Evolutionary conservation across 23 tunicate species (phyloP).

Genomic region (Styela plicata): DNA sequence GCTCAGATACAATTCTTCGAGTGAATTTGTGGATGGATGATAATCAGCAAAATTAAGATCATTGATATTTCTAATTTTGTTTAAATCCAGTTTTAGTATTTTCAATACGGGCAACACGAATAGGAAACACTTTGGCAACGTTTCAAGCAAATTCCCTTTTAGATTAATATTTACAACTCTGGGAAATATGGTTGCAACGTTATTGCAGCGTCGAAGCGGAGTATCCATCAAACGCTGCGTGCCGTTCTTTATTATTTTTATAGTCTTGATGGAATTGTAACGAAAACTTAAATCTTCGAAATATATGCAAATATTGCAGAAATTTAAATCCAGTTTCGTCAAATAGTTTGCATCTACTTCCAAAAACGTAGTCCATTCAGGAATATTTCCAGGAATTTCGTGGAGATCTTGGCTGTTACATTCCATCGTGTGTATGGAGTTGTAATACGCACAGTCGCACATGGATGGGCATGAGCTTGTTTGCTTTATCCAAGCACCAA

Average conservation of each 20-base stretch:
- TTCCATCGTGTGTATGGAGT: conserved; percentile 53
- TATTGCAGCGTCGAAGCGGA: conserved; percentile 24
- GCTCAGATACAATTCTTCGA: conserved; percentile 46
- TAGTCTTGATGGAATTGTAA: conserved; percentile 47
- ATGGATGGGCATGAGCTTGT: conserved; percentile 38
- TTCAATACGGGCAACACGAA: conserved; percentile 48
- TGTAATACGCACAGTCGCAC: conserved; percentile 72
- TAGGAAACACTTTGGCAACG: conserved; percentile 67
- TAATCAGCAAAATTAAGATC: conserved; percentile 46
- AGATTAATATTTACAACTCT: conserved; percentile 44
- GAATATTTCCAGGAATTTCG: conserved; percentile 46
- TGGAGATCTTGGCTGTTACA: conserved; percentile 56
- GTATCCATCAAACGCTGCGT: not conserved
- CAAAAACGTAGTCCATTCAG: conserved; percentile 80
- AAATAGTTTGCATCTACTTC: conserved; percentile 71
- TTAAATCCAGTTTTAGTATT: conserved; percentile 51
- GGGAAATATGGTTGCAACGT: conserved; percentile 28
- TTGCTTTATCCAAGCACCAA: not conserved
- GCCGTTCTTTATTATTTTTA: not conserved
- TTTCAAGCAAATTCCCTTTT: conserved; percentile 48
- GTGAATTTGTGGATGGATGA: conserved; percentile 30
- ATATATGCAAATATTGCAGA: conserved; percentile 47
- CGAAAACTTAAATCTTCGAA: conserved; percentile 65
- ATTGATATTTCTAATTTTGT: conserved; percentile 29
- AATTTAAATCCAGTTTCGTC: conserved; percentile 31